Base-by-base conservation (phyloP, 2,888 invertebrate species). In the Tachystola acroxantha region DNA sequence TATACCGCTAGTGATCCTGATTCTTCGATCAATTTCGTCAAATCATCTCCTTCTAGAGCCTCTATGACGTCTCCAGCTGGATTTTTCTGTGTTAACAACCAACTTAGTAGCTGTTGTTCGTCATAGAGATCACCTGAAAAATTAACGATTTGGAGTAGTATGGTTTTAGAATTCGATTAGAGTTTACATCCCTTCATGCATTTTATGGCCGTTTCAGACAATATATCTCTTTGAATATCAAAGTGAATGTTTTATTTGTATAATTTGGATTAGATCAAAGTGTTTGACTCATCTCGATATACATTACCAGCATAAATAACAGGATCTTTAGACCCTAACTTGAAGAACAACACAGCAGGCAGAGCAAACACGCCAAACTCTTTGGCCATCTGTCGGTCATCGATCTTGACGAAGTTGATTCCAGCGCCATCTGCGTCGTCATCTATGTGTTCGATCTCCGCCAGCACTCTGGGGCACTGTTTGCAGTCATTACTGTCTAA, bases 401-500 rank as follows among this genome's bases (percentile, higher is more conserved):
- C 95, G 53, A 97, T 94, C 74, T 97, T 96, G 2, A 97, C 95
- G 57, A 97, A 96, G 65, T 96, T 96, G 45, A 97, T 96, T 4
- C 96, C 96, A 2, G 94, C 94, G 10, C 92, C 89, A 64, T 96
- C 96, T 0, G 96, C 96, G 51, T 97, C 97, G 63, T 97, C 97
- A 60, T 97, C 97, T 53, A 97, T 97, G 71, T 96, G 96, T 64
- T 96, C 96, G 48, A 96, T 93, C 74, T 96, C 96, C 24, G 91
- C 89, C 52, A 96, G 88, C 14, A 96, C 96, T 67, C 93, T 91
- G 51, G 94, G 94, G 70, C 96, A 97, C 78, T 96, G 96, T 80
- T 96, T 96, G 88, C 96, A 96, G 84, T 96, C 96, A 89, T 94
- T 94, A 89, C 96, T 96, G 88, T 96, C 96, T 96, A 88, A 81